Evolutionary conservation across 2,888 invertebrate species (phyloP), one percentile per base, ranked within the genome.

Genomic region (Cheilosia vulpina): DNA sequence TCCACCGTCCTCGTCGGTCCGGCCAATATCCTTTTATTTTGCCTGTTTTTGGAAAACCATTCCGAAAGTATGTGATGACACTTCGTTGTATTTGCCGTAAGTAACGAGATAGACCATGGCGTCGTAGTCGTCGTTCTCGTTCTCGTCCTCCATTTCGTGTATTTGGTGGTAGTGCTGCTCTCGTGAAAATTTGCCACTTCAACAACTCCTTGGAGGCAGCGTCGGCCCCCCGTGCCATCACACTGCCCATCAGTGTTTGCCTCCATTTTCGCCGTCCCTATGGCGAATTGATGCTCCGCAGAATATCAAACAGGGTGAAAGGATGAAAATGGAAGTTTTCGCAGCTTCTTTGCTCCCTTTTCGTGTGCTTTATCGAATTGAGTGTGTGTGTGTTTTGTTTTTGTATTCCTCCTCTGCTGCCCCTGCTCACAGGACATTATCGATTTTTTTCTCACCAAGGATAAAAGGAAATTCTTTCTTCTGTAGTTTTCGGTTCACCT

Each of bases 161-260:
- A 66, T 77, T 84, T 84, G 85, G 82, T 88, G 87, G 88, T 83
- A 87, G 87, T 87, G 85, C 87, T 87, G 85, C 87, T 87, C 87
- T 89, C 88, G 88, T 88, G 88, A 88, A 90, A 91, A 91, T 91
- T 91, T 91, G 91, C 90, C 91, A 91, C 91, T 91, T 91, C 91
- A 91, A 91, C 90, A 91, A 91, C 90, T 91, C 90, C 90, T 91
- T 90, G 89, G 90, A 88, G 90, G 90, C 89, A 89, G 57, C 57
- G 41, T 53, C 71, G 50, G 24, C 41, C 71, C 43, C 9, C 31
- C 7, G 5, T 5, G 4, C 31, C 31, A 13, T 17, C 38, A 38
- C 13, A 13, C 38, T n/a, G 47, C 55, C 21, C 17, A 13, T n/a
- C 27, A 60, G 19, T 21, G 27, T 15, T 15, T 15, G 43, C 24